Evolutionary conservation across 2,113 vertebrate species (phyloP).

Genomic region (Panthera uncia): DNA sequence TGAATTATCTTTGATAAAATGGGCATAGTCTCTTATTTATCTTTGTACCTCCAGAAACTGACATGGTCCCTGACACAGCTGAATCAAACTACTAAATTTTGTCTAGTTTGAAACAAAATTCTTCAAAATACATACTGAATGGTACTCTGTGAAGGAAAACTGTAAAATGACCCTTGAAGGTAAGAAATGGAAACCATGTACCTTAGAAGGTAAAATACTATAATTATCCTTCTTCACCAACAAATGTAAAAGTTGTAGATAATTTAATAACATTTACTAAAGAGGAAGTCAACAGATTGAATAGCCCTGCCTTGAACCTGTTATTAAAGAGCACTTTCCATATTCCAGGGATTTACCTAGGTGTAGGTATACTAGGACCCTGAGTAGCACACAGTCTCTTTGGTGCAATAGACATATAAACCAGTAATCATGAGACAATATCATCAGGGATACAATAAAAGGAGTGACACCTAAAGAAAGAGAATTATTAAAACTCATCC

Average conservation of each 20-base stretch:
- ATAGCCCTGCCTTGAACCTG: neutral
- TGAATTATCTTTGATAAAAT: neutral
- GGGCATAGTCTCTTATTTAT: neutral
- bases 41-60: neutral
- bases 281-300: neutral
- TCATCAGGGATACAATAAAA: neutral
- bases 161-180: neutral
- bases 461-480: slow-evolving; percentile 5
- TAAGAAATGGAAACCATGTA: neutral
- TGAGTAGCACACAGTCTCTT: neutral
- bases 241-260: neutral
- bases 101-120: slow-evolving; percentile 28
- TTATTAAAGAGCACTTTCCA: neutral
- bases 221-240: neutral
- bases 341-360: neutral
- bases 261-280: neutral
- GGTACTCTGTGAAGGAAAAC: neutral
- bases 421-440: neutral
- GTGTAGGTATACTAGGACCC: neutral
- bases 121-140: neutral
- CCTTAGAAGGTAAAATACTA: neutral
- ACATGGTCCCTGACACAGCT: neutral
- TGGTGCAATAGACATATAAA: neutral
- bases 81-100: neutral
- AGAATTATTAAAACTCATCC: slow-evolving; percentile 30